Percentiles rank a stretch among this genome's conserved stretches.
phyloP scores from a whole-genome alignment of 2,113 vertebrate species.

The Chaetodon trifascialis region DNA sequence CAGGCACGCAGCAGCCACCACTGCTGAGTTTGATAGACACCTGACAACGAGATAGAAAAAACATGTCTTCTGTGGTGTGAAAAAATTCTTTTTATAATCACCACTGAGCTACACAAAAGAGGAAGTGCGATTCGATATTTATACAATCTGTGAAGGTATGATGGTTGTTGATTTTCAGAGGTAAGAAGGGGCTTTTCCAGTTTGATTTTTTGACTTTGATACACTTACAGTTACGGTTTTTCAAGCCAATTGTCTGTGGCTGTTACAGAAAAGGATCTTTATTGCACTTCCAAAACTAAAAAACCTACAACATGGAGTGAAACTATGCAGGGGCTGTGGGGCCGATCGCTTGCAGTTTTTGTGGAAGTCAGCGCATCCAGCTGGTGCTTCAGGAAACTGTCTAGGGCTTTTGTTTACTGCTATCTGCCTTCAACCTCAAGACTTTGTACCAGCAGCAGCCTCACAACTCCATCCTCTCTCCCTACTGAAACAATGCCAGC shows the following conservation, averaged over 20 bases:
- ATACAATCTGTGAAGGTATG: neutral
- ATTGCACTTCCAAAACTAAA: neutral
- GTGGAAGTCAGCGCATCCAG: neutral
- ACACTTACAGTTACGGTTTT: slow-evolving; percentile 1
- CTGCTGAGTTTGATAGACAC: neutral
- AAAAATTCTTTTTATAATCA: neutral
- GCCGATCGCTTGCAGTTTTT: slow-evolving; percentile 14
- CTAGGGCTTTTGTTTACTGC: slow-evolving; percentile 36
- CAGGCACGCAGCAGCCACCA: neutral
- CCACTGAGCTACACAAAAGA: neutral
- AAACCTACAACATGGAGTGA: neutral
- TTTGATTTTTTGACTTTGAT: neutral
- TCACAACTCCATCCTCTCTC: slow-evolving; percentile 44
- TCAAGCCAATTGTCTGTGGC: neutral
- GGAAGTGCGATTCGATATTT: neutral
- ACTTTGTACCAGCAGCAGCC: slow-evolving; percentile 16
- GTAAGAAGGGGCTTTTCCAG: neutral
- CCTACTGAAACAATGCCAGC: slow-evolving; percentile 41
- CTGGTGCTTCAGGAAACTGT: slow-evolving; percentile 14
- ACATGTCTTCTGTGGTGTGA: neutral
- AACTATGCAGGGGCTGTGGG: neutral
- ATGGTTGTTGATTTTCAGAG: neutral
- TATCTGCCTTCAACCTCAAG: slow-evolving; percentile 38
- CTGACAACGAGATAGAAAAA: neutral
- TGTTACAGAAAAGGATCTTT: slow-evolving; percentile 5